Base-by-base conservation (phyloP, 1,140 invertebrate genomes). In the Portunus trituberculatus region DNA sequence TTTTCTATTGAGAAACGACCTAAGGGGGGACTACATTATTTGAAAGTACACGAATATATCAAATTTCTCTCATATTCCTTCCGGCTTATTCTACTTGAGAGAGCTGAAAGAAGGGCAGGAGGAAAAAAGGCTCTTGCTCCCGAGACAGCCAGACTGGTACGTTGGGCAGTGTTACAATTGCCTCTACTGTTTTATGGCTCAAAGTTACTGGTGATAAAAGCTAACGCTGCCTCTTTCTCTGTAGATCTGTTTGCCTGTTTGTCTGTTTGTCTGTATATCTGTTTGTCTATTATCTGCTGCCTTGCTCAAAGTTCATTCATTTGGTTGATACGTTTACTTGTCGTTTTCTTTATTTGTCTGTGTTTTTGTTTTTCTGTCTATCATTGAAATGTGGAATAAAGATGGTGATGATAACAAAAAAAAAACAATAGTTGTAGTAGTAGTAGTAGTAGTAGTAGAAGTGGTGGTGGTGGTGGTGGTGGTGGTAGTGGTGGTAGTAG, bases 141-240 rank as follows among this genome's bases (percentile, higher is more conserved):
- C 20, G 67, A 76, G 20, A 20, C 67, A 76, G 67, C 67, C 67
- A n/a, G 67, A n/a, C 67, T 76, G 4, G 67, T 76, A 39, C 67
- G 67, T 2, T n/a, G 25, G 12, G 20, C 20, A 76, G 25, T 76
- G 67, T 76, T 76, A 76, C 67, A 76, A 76, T n/a, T 76, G 20
- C 67, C 67, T 25, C 67, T 10, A n/a, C 20, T 76, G 67, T n/a
- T 76, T 76, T 76, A 76, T 76, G 67, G 25, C 67, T 12, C 67
- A 76, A 76, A 76, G 67, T 76, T 76, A 8, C 67, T 76, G 67
- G 67, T 76, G 67, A 76, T 76, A 76, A 76, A 76, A 76, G 20
- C 67, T 12, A 76, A 76, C 3, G 20, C 20, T n/a, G 67, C 67
- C 25, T n/a, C 67, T 25, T 20, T 76, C 7, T 76, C 67, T 76